A percentile compares a stretch with the other conserved stretches of the same genome.
phyloP scores from a whole-genome alignment of 2,888 invertebrate species.

The Drosophila emarginata region DNA sequence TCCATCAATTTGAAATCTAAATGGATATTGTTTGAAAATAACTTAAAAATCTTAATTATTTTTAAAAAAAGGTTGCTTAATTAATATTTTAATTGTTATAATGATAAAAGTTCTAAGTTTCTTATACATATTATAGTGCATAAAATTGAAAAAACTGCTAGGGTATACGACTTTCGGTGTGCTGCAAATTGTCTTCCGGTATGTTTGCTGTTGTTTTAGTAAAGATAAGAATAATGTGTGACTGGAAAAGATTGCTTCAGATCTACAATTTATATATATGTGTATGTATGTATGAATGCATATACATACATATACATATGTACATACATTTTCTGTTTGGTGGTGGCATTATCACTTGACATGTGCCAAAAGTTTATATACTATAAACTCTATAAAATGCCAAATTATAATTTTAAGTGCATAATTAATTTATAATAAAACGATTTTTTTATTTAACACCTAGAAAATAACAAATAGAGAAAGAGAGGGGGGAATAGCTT shows the following conservation, averaged over 20 bases:
- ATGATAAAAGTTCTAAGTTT: no score
- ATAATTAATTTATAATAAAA: neutral
- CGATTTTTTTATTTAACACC: conserved; percentile 27
- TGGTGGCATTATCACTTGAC: conserved; percentile 42
- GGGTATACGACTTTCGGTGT: neutral
- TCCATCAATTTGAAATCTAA: no score
- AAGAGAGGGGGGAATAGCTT: neutral
- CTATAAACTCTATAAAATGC: neutral
- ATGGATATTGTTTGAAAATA: no score
- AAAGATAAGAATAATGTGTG: conserved; percentile 48
- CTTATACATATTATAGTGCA: no score
- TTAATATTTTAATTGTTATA: no score
- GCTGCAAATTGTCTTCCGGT: conserved; percentile 3
- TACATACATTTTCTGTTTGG: conserved; percentile 22
- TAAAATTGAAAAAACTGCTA: neutral
- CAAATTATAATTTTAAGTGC: conserved; percentile 21
- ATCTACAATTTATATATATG: conserved; percentile 12
- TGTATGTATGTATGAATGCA: neutral
- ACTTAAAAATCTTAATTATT: no score
- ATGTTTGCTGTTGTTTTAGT: conserved; percentile 19
- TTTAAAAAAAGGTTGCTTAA: no score
- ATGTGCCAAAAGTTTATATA: conserved; percentile 31
- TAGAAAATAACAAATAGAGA: conserved; percentile 23
- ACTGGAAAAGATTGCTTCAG: conserved; percentile 45
- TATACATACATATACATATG: neutral